phyloP scores from a whole-genome alignment of 2,797 vertebrate genomes.

The Syngnathus acus region DNA sequence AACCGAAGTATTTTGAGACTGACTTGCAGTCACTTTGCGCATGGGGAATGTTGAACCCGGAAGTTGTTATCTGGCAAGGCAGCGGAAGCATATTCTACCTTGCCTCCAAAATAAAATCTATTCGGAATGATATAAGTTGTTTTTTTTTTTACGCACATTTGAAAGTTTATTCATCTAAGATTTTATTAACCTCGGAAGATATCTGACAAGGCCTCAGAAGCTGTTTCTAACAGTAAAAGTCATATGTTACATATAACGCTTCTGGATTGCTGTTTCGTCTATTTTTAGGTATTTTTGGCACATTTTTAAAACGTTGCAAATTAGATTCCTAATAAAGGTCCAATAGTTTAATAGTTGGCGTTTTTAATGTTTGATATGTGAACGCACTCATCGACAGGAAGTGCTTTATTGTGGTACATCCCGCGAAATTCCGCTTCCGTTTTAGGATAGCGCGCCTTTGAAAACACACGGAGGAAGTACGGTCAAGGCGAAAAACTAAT shows the following conservation, averaged over 20 bases:
- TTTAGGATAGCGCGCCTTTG: constrained; percentile 38
- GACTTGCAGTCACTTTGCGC: constrained; percentile 33
- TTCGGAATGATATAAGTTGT: neutral
- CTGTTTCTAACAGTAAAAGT: neutral
- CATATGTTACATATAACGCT: too few relatives aligned
- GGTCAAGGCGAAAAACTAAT: constrained; percentile 8
- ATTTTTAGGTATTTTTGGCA: too few relatives aligned
- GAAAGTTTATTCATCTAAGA: neutral
- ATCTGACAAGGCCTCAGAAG: neutral
- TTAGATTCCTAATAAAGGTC: too few relatives aligned
- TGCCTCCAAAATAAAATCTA: neutral
- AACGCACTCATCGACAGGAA: fast-evolving
- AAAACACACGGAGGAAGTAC: constrained; percentile 45
- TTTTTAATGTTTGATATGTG: too few relatives aligned
- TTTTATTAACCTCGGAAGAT: neutral
- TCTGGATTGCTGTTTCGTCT: too few relatives aligned
- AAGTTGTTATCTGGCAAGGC: constrained; percentile 24
- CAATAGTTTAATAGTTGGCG: too few relatives aligned
- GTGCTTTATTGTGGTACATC: neutral
- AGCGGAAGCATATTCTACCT: neutral
- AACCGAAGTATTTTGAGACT: neutral
- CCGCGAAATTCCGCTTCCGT: constrained; percentile 33
- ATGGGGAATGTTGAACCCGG: constrained; percentile 23
- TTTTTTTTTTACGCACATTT: neutral
- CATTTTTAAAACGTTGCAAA: too few relatives aligned